Conservation (phyloP, 1,140 invertebrate species). For the Trichoplusia ni region DNA sequence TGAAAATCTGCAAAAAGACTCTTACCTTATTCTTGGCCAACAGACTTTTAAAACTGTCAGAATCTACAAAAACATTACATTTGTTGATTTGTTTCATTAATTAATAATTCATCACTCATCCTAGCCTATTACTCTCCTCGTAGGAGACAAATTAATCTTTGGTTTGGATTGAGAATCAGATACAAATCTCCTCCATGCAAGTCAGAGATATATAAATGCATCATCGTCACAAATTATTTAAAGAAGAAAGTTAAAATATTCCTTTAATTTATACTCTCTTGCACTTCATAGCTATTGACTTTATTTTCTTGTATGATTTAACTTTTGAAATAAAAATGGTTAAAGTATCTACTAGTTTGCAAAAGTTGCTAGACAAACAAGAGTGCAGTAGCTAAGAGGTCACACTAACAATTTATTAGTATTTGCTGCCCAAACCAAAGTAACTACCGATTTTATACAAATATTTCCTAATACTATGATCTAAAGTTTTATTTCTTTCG, state of each 20-base stretch:
- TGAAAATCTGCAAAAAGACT: too few relatives aligned
- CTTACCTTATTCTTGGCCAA: too few relatives aligned
- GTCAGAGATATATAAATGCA: too few relatives aligned
- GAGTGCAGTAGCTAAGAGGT: slow-evolving; percentile 46
- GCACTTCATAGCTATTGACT: slow-evolving; percentile 53
- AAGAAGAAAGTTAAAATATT: slow-evolving; percentile 27
- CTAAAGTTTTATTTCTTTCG: slow-evolving; percentile 47
- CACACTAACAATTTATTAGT: slow-evolving; percentile 41
- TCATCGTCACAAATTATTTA: too few relatives aligned
- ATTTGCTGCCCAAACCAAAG: slow-evolving; percentile 73
- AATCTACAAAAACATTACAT: too few relatives aligned
- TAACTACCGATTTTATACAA: slow-evolving; percentile 42
- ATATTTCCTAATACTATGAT: slow-evolving; percentile 45
- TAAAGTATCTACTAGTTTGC: neutral
- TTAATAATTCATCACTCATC: too few relatives aligned
- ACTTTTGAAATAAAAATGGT: neutral
- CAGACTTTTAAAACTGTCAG: too few relatives aligned
- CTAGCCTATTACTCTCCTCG: too few relatives aligned
- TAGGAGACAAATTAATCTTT: too few relatives aligned
- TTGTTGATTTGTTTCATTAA: too few relatives aligned
- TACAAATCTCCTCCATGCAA: neutral
- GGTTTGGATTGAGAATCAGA: too few relatives aligned
- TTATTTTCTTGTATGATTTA: slow-evolving; percentile 20
- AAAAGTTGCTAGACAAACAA: neutral
- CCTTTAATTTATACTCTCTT: slow-evolving; percentile 40